A percentile compares a stretch with the other conserved stretches of the same genome.
Evolutionary conservation across 2,888 invertebrate genomes (phyloP).

Genomic region (Cepaea hortensis): DNA sequence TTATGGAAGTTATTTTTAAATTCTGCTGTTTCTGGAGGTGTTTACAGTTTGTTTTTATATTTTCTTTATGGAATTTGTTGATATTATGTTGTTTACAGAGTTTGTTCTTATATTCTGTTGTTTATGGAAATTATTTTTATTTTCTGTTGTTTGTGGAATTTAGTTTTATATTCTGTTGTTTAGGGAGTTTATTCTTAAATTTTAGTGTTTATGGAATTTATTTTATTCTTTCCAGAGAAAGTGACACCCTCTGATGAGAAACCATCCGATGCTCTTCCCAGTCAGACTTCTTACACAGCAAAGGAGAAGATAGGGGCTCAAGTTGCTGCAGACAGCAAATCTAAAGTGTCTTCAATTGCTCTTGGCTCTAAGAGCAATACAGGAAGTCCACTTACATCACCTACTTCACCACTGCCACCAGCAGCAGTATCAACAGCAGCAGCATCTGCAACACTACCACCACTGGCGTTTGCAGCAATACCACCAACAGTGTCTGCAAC

Average conservation of each 20-base stretch:
- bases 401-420: slow-evolving; percentile 10
- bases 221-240: not conserved
- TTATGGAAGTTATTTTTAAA: too few species aligned
- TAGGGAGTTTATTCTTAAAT: not conserved
- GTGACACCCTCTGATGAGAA: not conserved
- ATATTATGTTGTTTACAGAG: too few species aligned
- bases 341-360: slow-evolving; percentile 6
- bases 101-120: too few species aligned
- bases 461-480: not conserved
- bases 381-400: slow-evolving; percentile 2
- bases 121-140: too few species aligned
- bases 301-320: not conserved
- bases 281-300: not conserved
- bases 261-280: not conserved
- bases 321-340: not conserved
- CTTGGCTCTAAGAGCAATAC: not conserved
- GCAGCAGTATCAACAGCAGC: not conserved
- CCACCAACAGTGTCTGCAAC: too few species aligned
- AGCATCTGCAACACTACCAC: not conserved
- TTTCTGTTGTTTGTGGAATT: too few species aligned
- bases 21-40: too few species aligned
- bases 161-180: too few species aligned
- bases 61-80: too few species aligned
- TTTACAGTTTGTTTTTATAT: too few species aligned
- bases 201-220: too few species aligned